These are phyloP conservation scores for Drosophila guanche DNA, from an alignment of 1,140 invertebrate species.

Conservation along the genomic window DNA sequence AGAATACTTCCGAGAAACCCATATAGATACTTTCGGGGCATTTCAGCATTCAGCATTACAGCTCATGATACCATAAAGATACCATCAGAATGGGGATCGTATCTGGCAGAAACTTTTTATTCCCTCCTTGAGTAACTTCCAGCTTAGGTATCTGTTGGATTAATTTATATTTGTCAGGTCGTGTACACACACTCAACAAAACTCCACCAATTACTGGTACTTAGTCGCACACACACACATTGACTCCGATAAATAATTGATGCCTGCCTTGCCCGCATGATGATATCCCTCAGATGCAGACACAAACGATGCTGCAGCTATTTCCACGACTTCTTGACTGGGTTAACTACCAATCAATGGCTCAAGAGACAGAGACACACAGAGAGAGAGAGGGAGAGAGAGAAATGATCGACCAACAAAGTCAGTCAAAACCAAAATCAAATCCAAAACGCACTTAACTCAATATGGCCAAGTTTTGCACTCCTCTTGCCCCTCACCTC, in stretches of 20 bases:
- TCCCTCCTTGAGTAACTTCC: too few species aligned
- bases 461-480: constrained; percentile 47
- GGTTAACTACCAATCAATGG: constrained; percentile 54
- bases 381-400: background rate
- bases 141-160: too few species aligned
- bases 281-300: constrained; percentile 8
- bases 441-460: constrained; percentile 58
- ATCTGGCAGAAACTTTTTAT: too few species aligned
- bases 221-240: constrained; percentile 1
- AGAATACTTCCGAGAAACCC: constrained; percentile 20
- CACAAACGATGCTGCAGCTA: constrained; percentile 3
- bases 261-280: background rate
- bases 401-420: background rate
- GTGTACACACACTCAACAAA: too few species aligned
- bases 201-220: constrained; percentile 4
- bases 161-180: too few species aligned
- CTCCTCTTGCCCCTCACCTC: constrained; percentile 9
- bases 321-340: constrained; percentile 28
- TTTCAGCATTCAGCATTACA: too few species aligned
- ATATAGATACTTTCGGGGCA: constrained; percentile 1
- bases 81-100: too few species aligned
- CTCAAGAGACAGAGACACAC: background rate
- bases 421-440: constrained; percentile 46
- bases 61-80: too few species aligned
- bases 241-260: constrained; percentile 7